Conservation (phyloP, 1,140 invertebrate species). For the Elymnias hypermnestra region DNA sequence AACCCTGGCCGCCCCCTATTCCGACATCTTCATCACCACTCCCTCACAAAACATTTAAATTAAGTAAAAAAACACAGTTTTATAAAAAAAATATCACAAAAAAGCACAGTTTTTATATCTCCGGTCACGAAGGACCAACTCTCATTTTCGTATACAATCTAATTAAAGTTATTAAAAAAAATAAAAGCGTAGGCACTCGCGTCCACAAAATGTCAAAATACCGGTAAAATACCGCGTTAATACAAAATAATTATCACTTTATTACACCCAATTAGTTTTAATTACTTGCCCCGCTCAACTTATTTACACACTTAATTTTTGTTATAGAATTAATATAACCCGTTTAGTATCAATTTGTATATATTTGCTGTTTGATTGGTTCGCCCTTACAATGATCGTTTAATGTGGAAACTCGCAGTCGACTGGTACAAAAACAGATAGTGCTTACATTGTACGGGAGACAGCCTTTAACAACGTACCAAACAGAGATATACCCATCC, state of each 20-base stretch:
- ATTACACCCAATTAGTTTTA: constrained; percentile 73
- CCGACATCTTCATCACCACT: constrained; percentile 47
- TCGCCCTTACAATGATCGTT: constrained; percentile 72
- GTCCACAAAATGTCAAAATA: constrained; percentile 38
- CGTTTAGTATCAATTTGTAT: constrained; percentile 76
- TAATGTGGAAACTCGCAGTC: constrained; percentile 64
- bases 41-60: constrained; percentile 34
- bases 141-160: constrained; percentile 20
- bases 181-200: constrained; percentile 12
- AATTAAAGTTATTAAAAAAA: neutral
- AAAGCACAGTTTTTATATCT: constrained; percentile 9
- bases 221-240: constrained; percentile 52
- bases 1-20: constrained; percentile 66
- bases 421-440: constrained; percentile 71
- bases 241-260: constrained; percentile 68
- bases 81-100: constrained; percentile 10
- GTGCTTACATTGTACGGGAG: constrained; percentile 48
- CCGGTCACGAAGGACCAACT: constrained; percentile 10
- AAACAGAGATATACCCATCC: constrained; percentile 30
- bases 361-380: constrained; percentile 74
- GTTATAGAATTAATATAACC: constrained; percentile 76
- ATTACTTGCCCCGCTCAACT: constrained; percentile 67
- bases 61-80: constrained; percentile 15
- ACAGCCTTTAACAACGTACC: constrained; percentile 12
- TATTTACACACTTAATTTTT: constrained; percentile 76